These are phyloP conservation scores for Hemibagrus wyckioides DNA, from an alignment of 2,113 vertebrate species.

Conservation along the genomic window DNA sequence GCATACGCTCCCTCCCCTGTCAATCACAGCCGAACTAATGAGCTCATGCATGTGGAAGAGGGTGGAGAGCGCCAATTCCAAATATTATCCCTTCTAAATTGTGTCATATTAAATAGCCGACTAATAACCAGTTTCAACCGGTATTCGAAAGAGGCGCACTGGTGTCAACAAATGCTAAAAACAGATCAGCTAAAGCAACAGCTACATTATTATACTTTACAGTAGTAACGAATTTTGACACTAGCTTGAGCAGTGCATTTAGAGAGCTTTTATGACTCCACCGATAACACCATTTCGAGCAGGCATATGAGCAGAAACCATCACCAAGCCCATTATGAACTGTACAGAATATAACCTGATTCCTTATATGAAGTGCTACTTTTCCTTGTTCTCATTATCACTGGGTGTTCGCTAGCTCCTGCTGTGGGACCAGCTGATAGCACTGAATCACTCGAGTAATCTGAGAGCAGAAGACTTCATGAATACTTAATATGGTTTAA, in stretches of 20 bases:
- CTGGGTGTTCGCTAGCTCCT: not conserved
- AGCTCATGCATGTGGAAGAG: not conserved
- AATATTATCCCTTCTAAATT: not conserved
- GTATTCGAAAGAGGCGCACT: not conserved
- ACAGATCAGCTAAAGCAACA: not conserved
- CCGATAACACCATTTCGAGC: not conserved
- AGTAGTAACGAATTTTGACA: not conserved
- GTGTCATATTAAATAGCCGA: not conserved
- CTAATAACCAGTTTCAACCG: not conserved
- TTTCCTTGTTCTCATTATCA: not conserved
- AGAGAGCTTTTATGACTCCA: not conserved
- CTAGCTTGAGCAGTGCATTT: not conserved
- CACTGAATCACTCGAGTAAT: not conserved
- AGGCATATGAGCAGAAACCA: not conserved
- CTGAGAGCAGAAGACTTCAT: not conserved
- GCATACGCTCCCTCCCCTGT: not conserved
- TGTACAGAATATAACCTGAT: not conserved
- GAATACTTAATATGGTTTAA: conserved; percentile 23
- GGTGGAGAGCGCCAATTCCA: not conserved
- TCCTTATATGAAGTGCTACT: not conserved
- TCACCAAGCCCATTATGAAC: not conserved
- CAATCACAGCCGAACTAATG: not conserved
- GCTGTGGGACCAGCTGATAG: not conserved
- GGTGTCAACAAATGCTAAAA: not conserved
- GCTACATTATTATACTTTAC: not conserved